These are phyloP conservation scores for cattle (Bos taurus) DNA, from an alignment of 2,113 vertebrate species.

Conservation along the genomic window DNA sequence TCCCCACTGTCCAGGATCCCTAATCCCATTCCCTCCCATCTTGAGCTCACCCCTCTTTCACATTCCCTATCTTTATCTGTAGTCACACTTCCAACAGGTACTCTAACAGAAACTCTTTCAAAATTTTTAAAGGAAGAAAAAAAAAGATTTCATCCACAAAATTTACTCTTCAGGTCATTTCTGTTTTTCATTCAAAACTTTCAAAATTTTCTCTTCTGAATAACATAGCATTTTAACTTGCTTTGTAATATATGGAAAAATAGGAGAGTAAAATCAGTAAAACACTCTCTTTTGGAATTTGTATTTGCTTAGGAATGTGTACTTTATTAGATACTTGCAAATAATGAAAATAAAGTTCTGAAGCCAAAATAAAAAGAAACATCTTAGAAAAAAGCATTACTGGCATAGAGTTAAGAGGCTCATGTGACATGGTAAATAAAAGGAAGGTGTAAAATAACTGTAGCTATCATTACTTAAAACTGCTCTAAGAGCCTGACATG, in stretches of 20 bases:
- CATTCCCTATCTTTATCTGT: neutral
- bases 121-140: neutral
- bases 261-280: neutral
- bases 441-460: neutral
- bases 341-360: constrained; percentile 15
- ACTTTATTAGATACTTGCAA: neutral
- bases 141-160: neutral
- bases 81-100: neutral
- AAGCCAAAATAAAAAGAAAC: neutral
- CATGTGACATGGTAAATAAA: neutral
- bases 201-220: neutral
- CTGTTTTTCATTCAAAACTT: neutral
- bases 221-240: neutral
- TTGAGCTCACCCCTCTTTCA: neutral
- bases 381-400: neutral
- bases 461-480: neutral
- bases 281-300: constrained; percentile 8
- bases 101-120: neutral
- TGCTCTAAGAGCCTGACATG: neutral
- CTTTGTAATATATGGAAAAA: neutral
- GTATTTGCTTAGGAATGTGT: neutral
- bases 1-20: neutral
- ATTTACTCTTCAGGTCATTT: neutral
- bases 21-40: neutral
- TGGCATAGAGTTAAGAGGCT: neutral